These are phyloP conservation scores for Prenolepis imparis DNA, from an alignment of 2,888 invertebrate genomes.

Conservation along the genomic window DNA sequence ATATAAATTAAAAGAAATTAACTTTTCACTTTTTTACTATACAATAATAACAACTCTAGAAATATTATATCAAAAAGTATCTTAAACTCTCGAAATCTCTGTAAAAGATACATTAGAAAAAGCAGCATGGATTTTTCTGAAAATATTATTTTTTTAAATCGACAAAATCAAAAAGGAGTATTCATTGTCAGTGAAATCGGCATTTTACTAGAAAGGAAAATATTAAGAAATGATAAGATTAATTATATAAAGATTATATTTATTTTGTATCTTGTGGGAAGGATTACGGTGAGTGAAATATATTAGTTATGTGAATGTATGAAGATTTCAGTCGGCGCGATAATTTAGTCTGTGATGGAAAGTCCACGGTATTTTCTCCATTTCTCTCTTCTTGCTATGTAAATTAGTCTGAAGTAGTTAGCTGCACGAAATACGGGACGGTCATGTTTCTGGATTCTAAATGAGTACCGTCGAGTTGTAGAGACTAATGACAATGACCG, in stretches of 20 bases:
- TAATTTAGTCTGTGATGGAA: constrained; percentile 34
- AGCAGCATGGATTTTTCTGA: not conserved
- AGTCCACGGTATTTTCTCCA: constrained; percentile 18
- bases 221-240: not conserved
- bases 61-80: not conserved
- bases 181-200: not conserved
- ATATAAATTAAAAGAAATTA: not conserved
- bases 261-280: constrained; percentile 10
- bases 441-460: constrained; percentile 41
- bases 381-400: constrained; percentile 48
- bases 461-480: constrained; percentile 21
- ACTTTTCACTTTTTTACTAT: not conserved
- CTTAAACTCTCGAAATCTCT: not conserved
- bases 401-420: constrained; percentile 43
- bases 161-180: not conserved
- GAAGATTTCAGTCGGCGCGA: constrained; percentile 8
- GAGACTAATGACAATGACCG: constrained; percentile 21
- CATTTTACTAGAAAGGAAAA: not conserved
- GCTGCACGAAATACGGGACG: constrained; percentile 10
- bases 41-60: not conserved
- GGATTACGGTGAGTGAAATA: constrained; percentile 30
- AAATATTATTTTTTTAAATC: not conserved
- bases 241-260: constrained; percentile 19
- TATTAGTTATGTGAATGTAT: constrained; percentile 24
- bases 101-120: not conserved